phyloP scores from a whole-genome alignment of 2,797 vertebrate species.

The Xenops minutus region DNA sequence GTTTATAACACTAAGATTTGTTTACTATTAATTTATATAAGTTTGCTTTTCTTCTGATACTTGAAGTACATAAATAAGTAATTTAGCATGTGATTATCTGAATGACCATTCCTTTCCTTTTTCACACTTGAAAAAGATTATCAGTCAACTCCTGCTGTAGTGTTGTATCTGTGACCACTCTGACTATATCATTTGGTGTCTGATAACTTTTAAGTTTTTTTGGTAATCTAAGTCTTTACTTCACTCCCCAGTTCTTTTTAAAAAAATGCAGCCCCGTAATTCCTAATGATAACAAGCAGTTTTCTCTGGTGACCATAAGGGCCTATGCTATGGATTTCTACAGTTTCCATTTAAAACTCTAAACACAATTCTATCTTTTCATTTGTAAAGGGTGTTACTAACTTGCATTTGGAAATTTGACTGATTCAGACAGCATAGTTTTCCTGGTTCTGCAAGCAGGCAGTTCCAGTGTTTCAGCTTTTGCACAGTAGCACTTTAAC shows the following conservation, averaged over 20 bases:
- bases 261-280: background rate
- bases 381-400: background rate
- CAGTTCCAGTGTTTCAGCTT: conserved; percentile 45
- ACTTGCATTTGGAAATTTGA: background rate
- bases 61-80: background rate
- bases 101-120: background rate
- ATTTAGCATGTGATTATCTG: background rate
- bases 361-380: background rate
- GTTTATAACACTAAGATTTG: background rate
- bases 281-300: background rate
- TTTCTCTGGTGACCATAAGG: background rate
- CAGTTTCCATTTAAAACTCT: background rate
- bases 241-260: background rate
- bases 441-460: conserved; percentile 37
- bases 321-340: background rate
- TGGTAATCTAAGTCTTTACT: background rate
- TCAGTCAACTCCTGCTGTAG: background rate
- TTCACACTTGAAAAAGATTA: background rate
- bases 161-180: background rate
- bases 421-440: background rate
- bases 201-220: background rate
- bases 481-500: conserved; percentile 52
- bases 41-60: background rate
- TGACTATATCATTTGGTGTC: background rate
- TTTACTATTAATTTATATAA: background rate